phyloP scores from a whole-genome alignment of 2,113 vertebrate species.

The Notarius quadriscutis region DNA sequence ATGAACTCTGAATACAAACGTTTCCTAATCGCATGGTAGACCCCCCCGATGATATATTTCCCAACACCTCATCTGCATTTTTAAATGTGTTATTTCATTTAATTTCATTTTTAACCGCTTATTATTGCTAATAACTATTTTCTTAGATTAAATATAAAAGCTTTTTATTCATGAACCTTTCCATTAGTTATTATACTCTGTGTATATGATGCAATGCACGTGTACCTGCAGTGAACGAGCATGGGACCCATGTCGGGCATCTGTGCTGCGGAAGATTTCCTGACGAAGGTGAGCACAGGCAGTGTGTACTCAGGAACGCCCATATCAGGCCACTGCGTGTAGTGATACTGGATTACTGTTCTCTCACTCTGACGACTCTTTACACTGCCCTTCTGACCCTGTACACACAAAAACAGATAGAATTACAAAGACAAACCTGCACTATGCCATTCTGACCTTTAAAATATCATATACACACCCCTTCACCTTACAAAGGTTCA shows the following conservation, averaged over 20 bases:
- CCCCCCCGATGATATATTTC: not conserved
- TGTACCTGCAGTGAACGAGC: constrained; percentile 92
- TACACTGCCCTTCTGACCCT: constrained; percentile 85
- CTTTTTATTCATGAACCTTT: not conserved
- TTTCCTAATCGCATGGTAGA: not conserved
- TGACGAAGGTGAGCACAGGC: constrained; percentile 89
- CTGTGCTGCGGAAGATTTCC: constrained; percentile 84
- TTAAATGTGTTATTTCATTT: not conserved
- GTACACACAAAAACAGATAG: not conserved
- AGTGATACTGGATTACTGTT: constrained; percentile 89
- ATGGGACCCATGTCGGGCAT: constrained; percentile 83
- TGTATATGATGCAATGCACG: not conserved
- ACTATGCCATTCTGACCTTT: not conserved
- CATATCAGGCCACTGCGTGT: constrained; percentile 97
- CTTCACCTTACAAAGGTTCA: not conserved
- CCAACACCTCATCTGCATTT: too few species aligned
- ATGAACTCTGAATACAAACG: not conserved
- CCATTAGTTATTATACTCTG: not conserved
- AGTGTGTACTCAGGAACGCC: constrained; percentile 90
- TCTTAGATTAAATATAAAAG: not conserved
- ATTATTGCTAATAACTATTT: not conserved
- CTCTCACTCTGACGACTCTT: constrained; percentile 85
- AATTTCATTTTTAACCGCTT: not conserved
- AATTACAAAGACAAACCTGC: constrained; percentile 17
- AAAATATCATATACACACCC: not conserved